Percentiles rank a stretch among this genome's conserved stretches.
Conservation (phyloP, 2,797 vertebrate species). For the Lagorchestes hirsutus region DNA sequence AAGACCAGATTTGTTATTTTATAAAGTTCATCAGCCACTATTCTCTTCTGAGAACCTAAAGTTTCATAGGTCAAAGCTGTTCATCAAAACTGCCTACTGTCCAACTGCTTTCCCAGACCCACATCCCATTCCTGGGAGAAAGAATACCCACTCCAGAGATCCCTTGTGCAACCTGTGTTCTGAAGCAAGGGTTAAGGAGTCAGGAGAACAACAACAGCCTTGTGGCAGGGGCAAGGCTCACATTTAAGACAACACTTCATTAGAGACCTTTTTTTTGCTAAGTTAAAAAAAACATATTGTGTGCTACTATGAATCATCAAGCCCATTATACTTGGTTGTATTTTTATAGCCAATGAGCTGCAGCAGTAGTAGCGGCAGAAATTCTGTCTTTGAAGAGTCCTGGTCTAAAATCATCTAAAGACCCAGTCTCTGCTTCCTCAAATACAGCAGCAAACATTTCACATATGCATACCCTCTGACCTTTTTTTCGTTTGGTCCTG, state of each 20-base stretch:
- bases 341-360: background rate
- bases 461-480: background rate
- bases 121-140: background rate
- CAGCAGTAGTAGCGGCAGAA: background rate
- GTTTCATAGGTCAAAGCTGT: background rate
- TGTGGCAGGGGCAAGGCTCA: background rate
- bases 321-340: background rate
- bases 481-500: background rate
- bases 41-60: slow-evolving; percentile 14
- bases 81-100: background rate
- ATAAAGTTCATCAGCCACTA: background rate
- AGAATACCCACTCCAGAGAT: background rate
- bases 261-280: background rate
- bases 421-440: background rate
- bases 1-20: background rate
- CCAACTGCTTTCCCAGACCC: background rate
- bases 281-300: background rate
- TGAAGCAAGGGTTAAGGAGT: background rate
- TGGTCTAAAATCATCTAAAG: background rate
- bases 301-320: background rate
- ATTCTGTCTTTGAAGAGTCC: background rate
- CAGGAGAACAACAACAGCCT: background rate
- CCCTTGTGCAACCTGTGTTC: background rate
- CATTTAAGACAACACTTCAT: background rate
- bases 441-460: background rate